Percentiles rank a stretch among this genome's conserved stretches.
Evolutionary conservation across 2,797 vertebrate genomes (phyloP).

Genomic region (Pelodytes ibericus): DNA sequence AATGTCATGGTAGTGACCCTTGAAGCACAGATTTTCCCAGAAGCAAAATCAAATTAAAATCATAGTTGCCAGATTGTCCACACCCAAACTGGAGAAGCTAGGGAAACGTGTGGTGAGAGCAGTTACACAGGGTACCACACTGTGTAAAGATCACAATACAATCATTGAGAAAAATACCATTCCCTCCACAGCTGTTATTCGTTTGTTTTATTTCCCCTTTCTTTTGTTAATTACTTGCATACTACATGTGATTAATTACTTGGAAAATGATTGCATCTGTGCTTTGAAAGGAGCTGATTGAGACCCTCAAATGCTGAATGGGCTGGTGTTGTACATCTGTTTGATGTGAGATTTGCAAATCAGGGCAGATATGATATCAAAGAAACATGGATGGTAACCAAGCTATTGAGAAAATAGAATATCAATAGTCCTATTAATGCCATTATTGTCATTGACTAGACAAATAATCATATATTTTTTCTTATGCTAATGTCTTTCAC

Average conservation of each 20-base stretch:
- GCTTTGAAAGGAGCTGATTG: constrained; percentile 49
- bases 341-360: constrained; percentile 28
- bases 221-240: constrained; percentile 34
- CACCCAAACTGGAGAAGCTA: too few relatives aligned
- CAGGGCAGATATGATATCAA: constrained; percentile 29
- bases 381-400: constrained; percentile 19
- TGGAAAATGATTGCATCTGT: constrained; percentile 51
- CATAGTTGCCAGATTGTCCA: too few relatives aligned
- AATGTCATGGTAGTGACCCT: too few relatives aligned
- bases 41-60: too few relatives aligned
- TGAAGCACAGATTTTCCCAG: too few relatives aligned
- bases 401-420: neutral
- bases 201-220: constrained; percentile 15
- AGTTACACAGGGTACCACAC: neutral
- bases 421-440: neutral
- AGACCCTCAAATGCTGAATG: constrained; percentile 46
- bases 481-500: neutral
- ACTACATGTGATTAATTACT: constrained; percentile 50
- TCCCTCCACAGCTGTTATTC: constrained; percentile 34
- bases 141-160: constrained; percentile 7
- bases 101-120: too few relatives aligned
- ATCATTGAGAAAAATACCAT: neutral
- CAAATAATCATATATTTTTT: neutral
- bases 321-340: constrained; percentile 45
- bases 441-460: neutral